Base-by-base conservation (phyloP, 2,797 vertebrate genomes). In the Sparidentex hasta region DNA sequence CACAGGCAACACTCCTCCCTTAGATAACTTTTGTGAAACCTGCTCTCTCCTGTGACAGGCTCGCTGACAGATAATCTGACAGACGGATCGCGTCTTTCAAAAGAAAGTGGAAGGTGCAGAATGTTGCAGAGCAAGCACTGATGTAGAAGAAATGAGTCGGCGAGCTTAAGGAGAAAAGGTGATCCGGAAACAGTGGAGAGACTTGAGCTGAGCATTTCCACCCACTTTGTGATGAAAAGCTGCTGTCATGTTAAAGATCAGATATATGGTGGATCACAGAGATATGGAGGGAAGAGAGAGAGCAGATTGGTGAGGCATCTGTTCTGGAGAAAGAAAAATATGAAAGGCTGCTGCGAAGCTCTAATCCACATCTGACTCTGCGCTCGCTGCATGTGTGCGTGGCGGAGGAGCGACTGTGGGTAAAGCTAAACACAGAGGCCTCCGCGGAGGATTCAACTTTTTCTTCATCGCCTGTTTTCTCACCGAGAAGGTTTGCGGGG, bases 401-500 rank as follows among this genome's bases (percentile, higher is more conserved):
- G 72, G 80, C 70, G 12, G 43, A 78, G 50, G 61, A 81, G 68
- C 52, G 52, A 78, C 69, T 87, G 87, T 83, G 78, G 73, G 86
- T 84, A 81, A 33, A 86, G 78, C 73, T 86, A 84, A 90, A 89
- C 74, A 80, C 17, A 64, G 82, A 85, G 65, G 74, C 67, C n/a
- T n/a, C 87, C 41, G 6, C 51, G 73, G 86, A 89, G 89, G 78
- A 87, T 88, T 89, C 73, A 38, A 61, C 13, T 66, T 56, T 73
- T 69, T 81, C 86, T 74, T 80, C 47, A 67, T 71, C 62, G 80
- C 58, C 64, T 69, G 57, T 69, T 84, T 81, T 91, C 21, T n/a
- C n/a, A n/a, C n/a, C n/a, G n/a, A n/a, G n/a, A n/a, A n/a, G n/a
- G n/a, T 81, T 38, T 81, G 87, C 77, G 93, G 87, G 78, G 91